phyloP scores from a whole-genome alignment of 1,140 invertebrate genomes.

The Apolygus lucorum region DNA sequence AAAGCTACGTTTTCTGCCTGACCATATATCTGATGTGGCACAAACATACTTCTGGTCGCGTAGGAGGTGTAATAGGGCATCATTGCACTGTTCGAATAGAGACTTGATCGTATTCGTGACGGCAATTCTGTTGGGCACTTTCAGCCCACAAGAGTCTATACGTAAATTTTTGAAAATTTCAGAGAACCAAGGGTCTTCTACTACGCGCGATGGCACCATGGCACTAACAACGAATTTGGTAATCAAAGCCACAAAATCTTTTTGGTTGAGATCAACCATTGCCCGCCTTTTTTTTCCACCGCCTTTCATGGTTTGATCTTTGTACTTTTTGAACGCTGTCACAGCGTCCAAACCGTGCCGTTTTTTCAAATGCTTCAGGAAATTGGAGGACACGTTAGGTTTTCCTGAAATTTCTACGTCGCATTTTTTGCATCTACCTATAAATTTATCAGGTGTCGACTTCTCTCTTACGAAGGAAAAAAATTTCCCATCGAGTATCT shows the following conservation, averaged over 20 bases:
- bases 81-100: not conserved
- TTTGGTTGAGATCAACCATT: not conserved
- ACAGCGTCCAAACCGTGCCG: not conserved
- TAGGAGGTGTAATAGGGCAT: not conserved
- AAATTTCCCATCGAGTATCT: not conserved
- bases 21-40: constrained; percentile 2
- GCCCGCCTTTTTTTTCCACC: not conserved
- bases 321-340: not conserved
- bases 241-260: not conserved
- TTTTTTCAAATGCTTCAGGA: not conserved
- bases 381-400: not conserved
- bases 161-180: not conserved
- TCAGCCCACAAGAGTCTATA: not conserved
- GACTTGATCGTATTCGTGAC: not conserved
- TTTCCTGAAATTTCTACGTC: not conserved
- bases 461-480: not conserved
- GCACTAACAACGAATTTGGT: not conserved
- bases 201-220: not conserved
- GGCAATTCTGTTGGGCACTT: not conserved
- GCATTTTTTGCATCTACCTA: not conserved
- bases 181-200: not conserved
- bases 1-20: not conserved
- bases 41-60: not conserved
- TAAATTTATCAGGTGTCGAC: not conserved
- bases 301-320: not conserved